phyloP scores from a whole-genome alignment of 2,113 vertebrate genomes.

The Pelecanoides urinatrix region DNA sequence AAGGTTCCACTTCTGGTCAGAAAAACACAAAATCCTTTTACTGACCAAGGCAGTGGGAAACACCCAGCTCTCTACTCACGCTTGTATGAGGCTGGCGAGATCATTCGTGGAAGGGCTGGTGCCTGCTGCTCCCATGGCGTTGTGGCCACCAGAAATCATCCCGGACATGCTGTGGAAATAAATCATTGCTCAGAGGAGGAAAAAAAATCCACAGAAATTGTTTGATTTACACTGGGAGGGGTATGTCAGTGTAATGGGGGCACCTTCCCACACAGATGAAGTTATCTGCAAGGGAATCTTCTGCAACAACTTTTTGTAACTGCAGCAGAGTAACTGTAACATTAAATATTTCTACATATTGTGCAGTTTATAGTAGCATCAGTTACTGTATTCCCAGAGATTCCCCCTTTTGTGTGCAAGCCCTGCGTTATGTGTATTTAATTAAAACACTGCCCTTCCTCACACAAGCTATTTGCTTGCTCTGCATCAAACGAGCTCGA shows the following conservation, averaged over 20 bases:
- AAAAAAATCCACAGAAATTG: neutral
- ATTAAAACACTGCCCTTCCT: neutral
- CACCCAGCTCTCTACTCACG: slow-evolving; percentile 75
- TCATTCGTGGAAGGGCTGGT: slow-evolving; percentile 78
- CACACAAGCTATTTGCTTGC: neutral
- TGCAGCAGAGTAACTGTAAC: neutral
- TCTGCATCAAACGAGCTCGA: neutral
- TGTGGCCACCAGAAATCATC: slow-evolving; percentile 90
- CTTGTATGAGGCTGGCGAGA: slow-evolving; percentile 92
- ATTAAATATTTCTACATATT: too few species aligned
- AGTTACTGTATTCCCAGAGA: neutral
- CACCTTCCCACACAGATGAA: neutral
- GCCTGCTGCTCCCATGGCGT: slow-evolving; percentile 69
- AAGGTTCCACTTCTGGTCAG: neutral
- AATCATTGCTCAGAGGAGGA: neutral
- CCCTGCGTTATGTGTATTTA: neutral
- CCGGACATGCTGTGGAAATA: slow-evolving; percentile 84
- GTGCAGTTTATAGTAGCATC: fast-evolving
- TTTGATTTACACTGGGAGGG: neutral
- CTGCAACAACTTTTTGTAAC: neutral
- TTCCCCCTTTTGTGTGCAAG: neutral
- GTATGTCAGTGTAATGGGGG: fast-evolving
- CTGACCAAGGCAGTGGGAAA: fast-evolving
- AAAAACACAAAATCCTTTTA: neutral
- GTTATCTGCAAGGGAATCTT: neutral